These are phyloP conservation scores for Morus bassanus DNA, from an alignment of 2,797 vertebrate genomes.

Conservation along the genomic window DNA sequence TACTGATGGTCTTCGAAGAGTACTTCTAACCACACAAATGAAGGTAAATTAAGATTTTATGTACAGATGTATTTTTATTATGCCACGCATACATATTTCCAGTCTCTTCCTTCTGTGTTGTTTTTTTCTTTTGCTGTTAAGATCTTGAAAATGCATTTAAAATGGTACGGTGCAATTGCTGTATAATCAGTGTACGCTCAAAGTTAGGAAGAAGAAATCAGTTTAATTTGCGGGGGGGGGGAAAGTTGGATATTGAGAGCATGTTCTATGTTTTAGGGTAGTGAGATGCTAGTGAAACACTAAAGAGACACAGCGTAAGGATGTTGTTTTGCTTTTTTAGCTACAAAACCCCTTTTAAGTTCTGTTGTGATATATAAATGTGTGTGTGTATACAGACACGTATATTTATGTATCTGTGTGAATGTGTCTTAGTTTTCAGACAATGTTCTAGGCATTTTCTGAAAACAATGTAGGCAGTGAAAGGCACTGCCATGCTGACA, in stretches of 20 bases:
- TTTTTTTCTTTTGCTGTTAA: conserved; percentile 26
- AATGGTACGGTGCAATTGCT: not conserved
- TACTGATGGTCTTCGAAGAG: conserved; percentile 82
- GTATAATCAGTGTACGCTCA: not conserved
- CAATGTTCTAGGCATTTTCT: not conserved
- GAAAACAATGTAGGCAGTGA: not conserved
- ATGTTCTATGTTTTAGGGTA: not conserved
- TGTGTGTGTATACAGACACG: rapidly evolving
- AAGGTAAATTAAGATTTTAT: conserved; percentile 80
- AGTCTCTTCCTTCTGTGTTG: not conserved
- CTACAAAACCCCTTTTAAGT: not conserved
- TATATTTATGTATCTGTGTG: not conserved
- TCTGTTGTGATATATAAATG: not conserved
- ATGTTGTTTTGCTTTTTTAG: not conserved
- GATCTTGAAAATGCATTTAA: conserved; percentile 51
- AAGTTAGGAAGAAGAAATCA: not conserved
- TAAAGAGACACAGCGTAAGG: not conserved
- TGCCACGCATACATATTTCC: not conserved
- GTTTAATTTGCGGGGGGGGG: not conserved
- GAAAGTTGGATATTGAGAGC: not conserved
- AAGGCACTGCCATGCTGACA: not conserved
- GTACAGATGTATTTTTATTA: conserved; percentile 26
- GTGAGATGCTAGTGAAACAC: not conserved
- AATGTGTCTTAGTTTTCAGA: not conserved
- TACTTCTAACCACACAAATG: conserved; percentile 88